Conservation (phyloP, 1,140 invertebrate species). For the Riptortus pedestris region DNA sequence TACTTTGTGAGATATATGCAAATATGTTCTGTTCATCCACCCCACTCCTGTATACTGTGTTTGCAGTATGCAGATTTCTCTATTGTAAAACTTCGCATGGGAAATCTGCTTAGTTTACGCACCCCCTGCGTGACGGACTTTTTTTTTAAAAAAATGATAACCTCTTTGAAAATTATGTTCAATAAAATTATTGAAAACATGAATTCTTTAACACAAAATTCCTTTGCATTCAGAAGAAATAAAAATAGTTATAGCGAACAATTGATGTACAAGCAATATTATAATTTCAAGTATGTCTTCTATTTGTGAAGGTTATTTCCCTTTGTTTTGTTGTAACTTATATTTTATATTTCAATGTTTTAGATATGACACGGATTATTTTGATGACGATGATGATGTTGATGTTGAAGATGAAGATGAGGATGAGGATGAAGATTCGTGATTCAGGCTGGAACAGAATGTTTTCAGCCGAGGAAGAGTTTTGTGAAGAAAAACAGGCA, state of each 20-base stretch:
- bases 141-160: no score
- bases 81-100: no score
- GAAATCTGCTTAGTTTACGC: no score
- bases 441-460: not conserved
- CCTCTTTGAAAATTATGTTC: no score
- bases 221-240: not conserved
- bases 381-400: slow-evolving; percentile 14
- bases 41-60: no score
- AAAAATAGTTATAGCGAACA: not conserved
- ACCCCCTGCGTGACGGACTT: no score
- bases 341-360: not conserved
- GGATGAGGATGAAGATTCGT: slow-evolving; percentile 4
- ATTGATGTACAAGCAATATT: not conserved
- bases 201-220: not conserved
- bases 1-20: no score
- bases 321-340: not conserved
- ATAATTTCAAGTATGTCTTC: not conserved
- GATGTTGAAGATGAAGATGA: slow-evolving; percentile 22
- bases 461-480: not conserved
- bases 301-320: not conserved
- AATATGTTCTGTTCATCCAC: no score
- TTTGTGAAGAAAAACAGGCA: not conserved
- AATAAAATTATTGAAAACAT: not conserved
- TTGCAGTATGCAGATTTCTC: no score
- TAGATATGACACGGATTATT: slow-evolving; percentile 16